Percentiles rank a stretch among this genome's conserved stretches.
These are phyloP conservation scores for Mythimna impura DNA, from an alignment of 2,888 invertebrate genomes.

Conservation along the genomic window DNA sequence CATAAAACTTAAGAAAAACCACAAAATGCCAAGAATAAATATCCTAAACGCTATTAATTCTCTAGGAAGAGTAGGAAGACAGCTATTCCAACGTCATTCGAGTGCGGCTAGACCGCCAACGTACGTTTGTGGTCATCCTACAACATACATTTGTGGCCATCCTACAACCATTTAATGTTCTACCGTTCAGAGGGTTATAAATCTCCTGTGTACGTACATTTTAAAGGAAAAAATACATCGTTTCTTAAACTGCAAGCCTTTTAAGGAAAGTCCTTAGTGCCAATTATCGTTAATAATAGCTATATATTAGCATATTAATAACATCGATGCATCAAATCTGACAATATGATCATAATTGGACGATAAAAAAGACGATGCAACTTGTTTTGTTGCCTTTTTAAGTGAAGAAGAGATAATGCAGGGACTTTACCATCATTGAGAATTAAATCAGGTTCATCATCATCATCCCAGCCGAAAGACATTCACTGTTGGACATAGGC, in stretches of 20 bases:
- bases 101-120: slow-evolving; percentile 25
- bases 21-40: slow-evolving; percentile 45
- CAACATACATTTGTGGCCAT: slow-evolving; percentile 31
- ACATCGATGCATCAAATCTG: slow-evolving; percentile 42
- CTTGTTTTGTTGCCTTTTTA: slow-evolving; percentile 20
- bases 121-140: slow-evolving; percentile 29
- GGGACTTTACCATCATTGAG: no score
- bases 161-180: slow-evolving; percentile 19
- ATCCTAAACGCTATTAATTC: slow-evolving; percentile 51
- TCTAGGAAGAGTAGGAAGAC: slow-evolving; percentile 21
- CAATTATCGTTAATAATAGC: slow-evolving; percentile 37
- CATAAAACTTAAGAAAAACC: slow-evolving; percentile 30
- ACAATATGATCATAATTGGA: slow-evolving; percentile 27
- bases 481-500: no score
- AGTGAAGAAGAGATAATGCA: neutral
- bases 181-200: slow-evolving; percentile 29
- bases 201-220: slow-evolving; percentile 22
- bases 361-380: slow-evolving; percentile 18
- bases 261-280: slow-evolving; percentile 21
- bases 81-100: slow-evolving; percentile 27
- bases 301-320: slow-evolving; percentile 49
- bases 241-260: slow-evolving; percentile 23
- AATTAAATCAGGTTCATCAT: no score
- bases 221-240: slow-evolving; percentile 23
- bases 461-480: no score